Percentiles rank a stretch among this genome's conserved stretches.
Conservation (phyloP, 2,797 vertebrate genomes). For the Pipistrellus kuhlii region DNA sequence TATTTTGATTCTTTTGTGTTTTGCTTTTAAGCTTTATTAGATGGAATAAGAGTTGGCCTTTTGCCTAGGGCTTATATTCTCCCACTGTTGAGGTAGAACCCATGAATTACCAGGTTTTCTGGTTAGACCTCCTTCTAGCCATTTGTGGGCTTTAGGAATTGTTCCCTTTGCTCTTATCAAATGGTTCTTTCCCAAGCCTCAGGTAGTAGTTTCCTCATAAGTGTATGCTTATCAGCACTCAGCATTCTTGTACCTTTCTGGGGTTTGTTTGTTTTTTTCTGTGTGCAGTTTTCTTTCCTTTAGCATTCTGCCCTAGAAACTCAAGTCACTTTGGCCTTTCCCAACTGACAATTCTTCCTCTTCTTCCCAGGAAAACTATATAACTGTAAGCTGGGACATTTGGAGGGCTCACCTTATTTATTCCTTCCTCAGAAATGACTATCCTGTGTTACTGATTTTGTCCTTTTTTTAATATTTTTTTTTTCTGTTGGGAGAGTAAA, state of each 20-base stretch:
- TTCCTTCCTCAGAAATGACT: not conserved
- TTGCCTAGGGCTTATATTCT: constrained; percentile 20
- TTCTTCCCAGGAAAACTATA: not conserved
- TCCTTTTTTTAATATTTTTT: not conserved
- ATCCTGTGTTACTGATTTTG: not conserved
- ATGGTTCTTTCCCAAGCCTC: not conserved
- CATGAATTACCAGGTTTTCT: not conserved
- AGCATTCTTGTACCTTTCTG: not conserved
- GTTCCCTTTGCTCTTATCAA: not conserved
- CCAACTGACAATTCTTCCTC: not conserved
- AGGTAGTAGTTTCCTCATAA: not conserved
- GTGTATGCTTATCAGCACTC: not conserved
- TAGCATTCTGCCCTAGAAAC: not conserved
- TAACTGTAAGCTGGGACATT: not conserved
- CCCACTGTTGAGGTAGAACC: not conserved
- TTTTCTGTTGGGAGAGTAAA: not conserved
- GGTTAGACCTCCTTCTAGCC: not conserved
- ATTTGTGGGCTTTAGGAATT: not conserved
- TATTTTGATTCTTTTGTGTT: constrained; percentile 38
- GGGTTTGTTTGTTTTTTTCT: not conserved
- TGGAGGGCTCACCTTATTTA: not conserved
- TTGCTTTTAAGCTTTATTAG: constrained; percentile 53
- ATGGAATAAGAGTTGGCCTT: not conserved
- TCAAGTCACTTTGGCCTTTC: not conserved
- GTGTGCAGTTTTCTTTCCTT: not conserved